Evolutionary conservation across 1,140 invertebrate species (phyloP).

Genomic region (Scaptomyza hsui): DNA sequence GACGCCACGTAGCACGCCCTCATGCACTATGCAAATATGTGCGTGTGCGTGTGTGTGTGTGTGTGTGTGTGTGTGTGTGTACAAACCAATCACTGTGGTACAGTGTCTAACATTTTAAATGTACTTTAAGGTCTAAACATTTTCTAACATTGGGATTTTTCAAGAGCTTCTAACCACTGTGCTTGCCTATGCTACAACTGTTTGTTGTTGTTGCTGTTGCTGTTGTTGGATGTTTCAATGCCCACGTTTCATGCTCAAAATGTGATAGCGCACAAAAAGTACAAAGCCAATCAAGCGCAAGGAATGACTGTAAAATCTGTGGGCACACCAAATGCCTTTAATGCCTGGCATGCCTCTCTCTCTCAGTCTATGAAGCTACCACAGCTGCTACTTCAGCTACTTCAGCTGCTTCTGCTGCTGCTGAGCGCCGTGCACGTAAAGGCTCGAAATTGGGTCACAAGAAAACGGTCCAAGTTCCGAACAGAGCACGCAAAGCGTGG

Average conservation of each 20-base stretch:
- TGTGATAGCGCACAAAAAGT: constrained; percentile 45
- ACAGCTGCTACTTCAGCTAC: background rate
- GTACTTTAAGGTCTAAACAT: too few relatives aligned
- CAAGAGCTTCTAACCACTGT: background rate
- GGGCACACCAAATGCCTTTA: constrained; percentile 68
- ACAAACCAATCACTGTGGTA: too few relatives aligned
- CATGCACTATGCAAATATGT: constrained; percentile 67
- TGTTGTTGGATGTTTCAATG: constrained; percentile 2
- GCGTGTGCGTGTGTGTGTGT: background rate
- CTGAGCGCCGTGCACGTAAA: constrained; percentile 68
- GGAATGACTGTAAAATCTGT: constrained; percentile 73
- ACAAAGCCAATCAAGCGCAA: constrained; percentile 71
- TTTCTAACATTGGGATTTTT: too few relatives aligned
- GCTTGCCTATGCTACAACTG: constrained; percentile 7
- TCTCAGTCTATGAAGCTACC: background rate
- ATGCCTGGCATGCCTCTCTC: constrained; percentile 38
- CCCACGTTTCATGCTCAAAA: constrained; percentile 19
- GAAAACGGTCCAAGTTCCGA: constrained; percentile 2
- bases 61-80: background rate
- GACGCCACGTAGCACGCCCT: constrained; percentile 35
- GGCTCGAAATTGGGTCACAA: constrained; percentile 69
- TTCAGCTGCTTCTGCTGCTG: constrained; percentile 22
- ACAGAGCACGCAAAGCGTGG: background rate
- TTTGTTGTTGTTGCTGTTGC: background rate
- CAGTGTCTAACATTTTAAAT: too few relatives aligned